These are phyloP conservation scores for Cynocephalus volans DNA, from an alignment of 2,113 vertebrate species.

Conservation along the genomic window DNA sequence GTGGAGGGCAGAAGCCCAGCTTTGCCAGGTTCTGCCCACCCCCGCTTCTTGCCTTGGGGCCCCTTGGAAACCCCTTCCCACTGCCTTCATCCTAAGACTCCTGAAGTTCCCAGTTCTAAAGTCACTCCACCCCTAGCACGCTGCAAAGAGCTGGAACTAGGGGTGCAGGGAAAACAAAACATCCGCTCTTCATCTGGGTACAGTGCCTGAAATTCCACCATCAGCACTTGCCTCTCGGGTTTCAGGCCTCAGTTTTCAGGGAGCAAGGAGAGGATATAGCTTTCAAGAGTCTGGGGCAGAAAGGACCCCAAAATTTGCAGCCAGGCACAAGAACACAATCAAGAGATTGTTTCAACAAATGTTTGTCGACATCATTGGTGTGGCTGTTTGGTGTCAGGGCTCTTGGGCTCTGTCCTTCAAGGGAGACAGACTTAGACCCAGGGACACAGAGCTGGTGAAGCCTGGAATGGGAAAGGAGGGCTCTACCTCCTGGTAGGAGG, in stretches of 20 bases:
- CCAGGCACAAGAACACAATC: background rate
- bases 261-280: background rate
- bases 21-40: background rate
- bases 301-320: background rate
- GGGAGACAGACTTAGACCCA: background rate
- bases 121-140: background rate
- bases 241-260: constrained; percentile 2
- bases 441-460: background rate
- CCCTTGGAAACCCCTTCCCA: background rate
- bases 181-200: background rate
- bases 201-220: background rate
- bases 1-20: background rate
- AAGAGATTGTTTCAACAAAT: constrained; percentile 21
- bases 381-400: background rate
- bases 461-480: background rate
- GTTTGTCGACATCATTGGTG: background rate
- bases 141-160: constrained; percentile 20
- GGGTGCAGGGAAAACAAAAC: background rate
- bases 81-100: constrained; percentile 16
- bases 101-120: background rate
- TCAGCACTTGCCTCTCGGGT: background rate
- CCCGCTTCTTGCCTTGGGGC: background rate
- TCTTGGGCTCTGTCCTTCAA: background rate
- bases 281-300: background rate
- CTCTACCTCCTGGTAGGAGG: background rate